A percentile compares a stretch with the other conserved stretches of the same genome.
Evolutionary conservation across 2,888 invertebrate species (phyloP).

Genomic region (Xylocampa areola): DNA sequence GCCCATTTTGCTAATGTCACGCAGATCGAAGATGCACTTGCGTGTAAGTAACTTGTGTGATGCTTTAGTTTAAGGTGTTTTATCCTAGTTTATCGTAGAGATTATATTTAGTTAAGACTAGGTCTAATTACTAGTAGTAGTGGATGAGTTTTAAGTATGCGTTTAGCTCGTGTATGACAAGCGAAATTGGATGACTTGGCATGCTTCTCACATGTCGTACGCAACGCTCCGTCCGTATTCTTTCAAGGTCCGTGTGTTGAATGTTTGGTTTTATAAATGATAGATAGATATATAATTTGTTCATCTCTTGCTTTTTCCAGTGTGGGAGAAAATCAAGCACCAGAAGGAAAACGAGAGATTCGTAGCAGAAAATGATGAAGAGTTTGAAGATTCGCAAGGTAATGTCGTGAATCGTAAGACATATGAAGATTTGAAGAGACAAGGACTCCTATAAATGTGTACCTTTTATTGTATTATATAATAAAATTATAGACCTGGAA

Average conservation of each 20-base stretch:
- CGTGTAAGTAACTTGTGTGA: conserved; percentile 91
- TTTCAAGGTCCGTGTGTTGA: no score
- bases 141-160: no score
- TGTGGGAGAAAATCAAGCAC: conserved; percentile 99
- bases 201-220: no score
- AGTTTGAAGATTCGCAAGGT: conserved; percentile 99
- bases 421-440: conserved; percentile 99
- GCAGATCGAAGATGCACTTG: conserved; percentile 99
- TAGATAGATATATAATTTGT: no score
- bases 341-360: conserved; percentile 98
- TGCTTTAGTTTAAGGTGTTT: no score
- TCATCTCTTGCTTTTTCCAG: conserved; percentile 78
- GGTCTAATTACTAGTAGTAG: no score
- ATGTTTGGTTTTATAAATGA: no score
- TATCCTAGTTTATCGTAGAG: no score
- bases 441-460: conserved; percentile 96
- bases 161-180: no score
- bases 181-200: no score
- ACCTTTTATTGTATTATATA: conserved; percentile 2
- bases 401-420: conserved; percentile 99
- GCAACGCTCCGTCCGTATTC: no score
- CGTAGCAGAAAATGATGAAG: conserved; percentile 99
- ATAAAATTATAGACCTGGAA: conserved; percentile 27
- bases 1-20: conserved; percentile 99
- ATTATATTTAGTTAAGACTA: no score